A percentile compares a stretch with the other conserved stretches of the same genome.
phyloP scores from a whole-genome alignment of 2,113 vertebrate genomes.

The Astur gentilis region DNA sequence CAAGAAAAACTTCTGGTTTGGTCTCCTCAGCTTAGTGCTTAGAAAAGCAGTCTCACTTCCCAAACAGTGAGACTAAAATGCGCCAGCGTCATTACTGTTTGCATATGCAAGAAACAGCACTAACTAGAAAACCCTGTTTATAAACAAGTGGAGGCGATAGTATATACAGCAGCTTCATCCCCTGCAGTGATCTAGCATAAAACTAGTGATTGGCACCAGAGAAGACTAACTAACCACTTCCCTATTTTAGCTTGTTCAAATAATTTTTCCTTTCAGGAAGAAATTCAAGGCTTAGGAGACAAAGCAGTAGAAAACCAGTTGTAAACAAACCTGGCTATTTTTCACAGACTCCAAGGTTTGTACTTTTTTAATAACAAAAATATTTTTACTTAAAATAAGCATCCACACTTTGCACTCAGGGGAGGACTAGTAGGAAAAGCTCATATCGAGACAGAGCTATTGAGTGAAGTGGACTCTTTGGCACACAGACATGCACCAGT shows the following conservation, averaged over 20 bases:
- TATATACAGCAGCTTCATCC: not conserved
- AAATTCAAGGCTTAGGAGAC: not conserved
- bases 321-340: not conserved
- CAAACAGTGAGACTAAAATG: not conserved
- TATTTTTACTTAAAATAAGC: not conserved
- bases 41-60: not conserved
- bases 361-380: not conserved
- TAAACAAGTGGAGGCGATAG: not conserved
- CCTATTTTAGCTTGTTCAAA: not conserved
- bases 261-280: not conserved
- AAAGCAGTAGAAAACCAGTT: not conserved
- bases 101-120: not conserved
- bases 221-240: not conserved
- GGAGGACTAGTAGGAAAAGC: not conserved
- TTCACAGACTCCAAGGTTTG: not conserved
- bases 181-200: not conserved
- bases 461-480: not conserved
- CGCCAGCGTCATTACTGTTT: not conserved
- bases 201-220: not conserved
- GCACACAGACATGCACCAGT: not conserved
- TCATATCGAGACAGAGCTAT: not conserved
- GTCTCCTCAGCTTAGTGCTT: not conserved
- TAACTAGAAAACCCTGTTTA: conserved; percentile 21
- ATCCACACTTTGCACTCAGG: not conserved
- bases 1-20: not conserved